Percentiles rank a stretch among this genome's conserved stretches.
Evolutionary conservation across 2,797 vertebrate species (phyloP).

Genomic region (Pelochelys cantorii): DNA sequence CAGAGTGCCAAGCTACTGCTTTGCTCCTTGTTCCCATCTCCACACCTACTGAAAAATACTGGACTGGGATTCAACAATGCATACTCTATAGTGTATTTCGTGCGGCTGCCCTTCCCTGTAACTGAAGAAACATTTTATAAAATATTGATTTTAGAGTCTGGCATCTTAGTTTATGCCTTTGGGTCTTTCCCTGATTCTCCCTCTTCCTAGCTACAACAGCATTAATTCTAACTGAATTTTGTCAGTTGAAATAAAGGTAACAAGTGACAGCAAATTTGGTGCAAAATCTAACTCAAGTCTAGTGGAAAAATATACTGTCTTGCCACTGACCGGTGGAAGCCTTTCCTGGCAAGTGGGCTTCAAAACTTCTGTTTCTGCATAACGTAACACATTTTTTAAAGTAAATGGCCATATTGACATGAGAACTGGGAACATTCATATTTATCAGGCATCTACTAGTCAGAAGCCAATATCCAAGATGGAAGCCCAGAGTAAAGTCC

Average conservation of each 20-base stretch:
- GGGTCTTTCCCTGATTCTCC: not conserved
- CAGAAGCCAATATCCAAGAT: not conserved
- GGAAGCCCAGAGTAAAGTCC: not conserved
- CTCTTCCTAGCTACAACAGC: not conserved
- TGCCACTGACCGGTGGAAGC: not conserved
- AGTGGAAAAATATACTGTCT: not conserved
- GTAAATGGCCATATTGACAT: not conserved
- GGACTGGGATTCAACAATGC: not conserved
- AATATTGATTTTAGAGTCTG: not conserved
- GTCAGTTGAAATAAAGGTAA: not conserved
- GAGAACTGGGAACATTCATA: rapidly evolving
- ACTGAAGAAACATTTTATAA: not conserved
- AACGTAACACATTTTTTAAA: not conserved
- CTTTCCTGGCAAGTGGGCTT: not conserved
- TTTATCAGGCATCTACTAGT: not conserved
- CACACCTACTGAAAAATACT: not conserved
- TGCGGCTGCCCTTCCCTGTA: not conserved
- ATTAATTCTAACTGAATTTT: not conserved
- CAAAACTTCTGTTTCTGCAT: not conserved
- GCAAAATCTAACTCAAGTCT: not conserved
- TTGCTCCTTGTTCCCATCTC: not conserved
- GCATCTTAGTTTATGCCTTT: not conserved
- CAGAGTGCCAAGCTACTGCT: not conserved
- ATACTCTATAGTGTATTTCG: not conserved
- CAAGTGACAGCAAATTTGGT: not conserved